Percentiles rank a stretch among this genome's conserved stretches.
Evolutionary conservation across 2,797 vertebrate genomes (phyloP).

Genomic region (Morus bassanus): DNA sequence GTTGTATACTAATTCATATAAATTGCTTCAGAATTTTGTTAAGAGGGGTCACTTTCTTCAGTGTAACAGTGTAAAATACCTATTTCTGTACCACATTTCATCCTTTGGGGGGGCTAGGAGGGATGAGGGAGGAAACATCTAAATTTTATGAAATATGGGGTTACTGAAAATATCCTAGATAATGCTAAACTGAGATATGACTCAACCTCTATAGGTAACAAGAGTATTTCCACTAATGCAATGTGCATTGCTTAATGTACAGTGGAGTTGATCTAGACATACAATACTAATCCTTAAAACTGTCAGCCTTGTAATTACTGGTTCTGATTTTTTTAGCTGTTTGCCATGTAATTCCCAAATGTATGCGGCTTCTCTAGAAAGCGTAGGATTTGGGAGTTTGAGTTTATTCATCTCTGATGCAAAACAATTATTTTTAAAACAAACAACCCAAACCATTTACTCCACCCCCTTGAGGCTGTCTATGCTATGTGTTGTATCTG

Average conservation of each 20-base stretch:
- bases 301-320: neutral
- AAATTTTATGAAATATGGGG: neutral
- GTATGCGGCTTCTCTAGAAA: neutral
- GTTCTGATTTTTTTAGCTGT: neutral
- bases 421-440: neutral
- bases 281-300: neutral
- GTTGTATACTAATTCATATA: neutral
- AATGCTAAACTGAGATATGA: neutral
- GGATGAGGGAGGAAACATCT: neutral
- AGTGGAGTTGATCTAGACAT: neutral
- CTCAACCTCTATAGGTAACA: neutral
- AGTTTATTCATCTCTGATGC: neutral
- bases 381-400: neutral
- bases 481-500: neutral
- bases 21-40: neutral
- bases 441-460: neutral
- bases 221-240: neutral
- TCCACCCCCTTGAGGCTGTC: neutral
- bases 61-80: neutral
- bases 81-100: neutral
- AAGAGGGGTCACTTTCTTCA: neutral
- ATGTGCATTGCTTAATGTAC: neutral
- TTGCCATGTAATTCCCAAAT: neutral
- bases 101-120: neutral
- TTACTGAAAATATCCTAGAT: neutral